These are phyloP conservation scores for Etheostoma perlongum DNA, from an alignment of 2,797 vertebrate species.

Conservation along the genomic window DNA sequence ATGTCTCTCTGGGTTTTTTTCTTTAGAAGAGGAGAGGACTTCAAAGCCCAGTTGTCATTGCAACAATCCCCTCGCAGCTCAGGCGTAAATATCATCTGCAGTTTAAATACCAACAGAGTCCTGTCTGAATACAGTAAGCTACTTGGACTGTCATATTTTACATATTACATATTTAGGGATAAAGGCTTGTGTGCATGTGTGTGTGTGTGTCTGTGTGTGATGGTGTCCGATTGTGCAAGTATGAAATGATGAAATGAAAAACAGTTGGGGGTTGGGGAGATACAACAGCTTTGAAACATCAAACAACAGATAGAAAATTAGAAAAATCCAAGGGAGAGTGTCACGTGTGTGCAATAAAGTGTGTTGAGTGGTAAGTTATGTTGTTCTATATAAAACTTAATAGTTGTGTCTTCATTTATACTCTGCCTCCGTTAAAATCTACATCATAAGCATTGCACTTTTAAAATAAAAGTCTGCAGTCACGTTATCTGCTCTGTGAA, in stretches of 20 bases:
- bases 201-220: neutral
- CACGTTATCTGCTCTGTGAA: neutral
- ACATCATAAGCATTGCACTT: neutral
- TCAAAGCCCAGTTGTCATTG: constrained; percentile 50
- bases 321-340: neutral
- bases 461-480: neutral
- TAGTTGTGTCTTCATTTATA: neutral
- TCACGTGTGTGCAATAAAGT: neutral
- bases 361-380: neutral
- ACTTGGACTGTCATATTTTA: constrained; percentile 69
- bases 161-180: constrained; percentile 77
- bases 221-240: neutral
- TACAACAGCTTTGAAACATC: neutral
- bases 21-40: constrained; percentile 3
- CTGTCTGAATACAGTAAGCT: constrained; percentile 55
- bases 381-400: neutral
- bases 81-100: constrained; percentile 69
- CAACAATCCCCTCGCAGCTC: constrained; percentile 29
- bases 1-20: neutral
- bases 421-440: too few relatives aligned
- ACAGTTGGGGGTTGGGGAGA: neutral
- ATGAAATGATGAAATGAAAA: constrained; percentile 11
- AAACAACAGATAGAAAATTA: constrained; percentile 14
- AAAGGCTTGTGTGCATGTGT: constrained; percentile 13
- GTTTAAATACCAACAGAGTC: constrained; percentile 30